A percentile compares a stretch with the other conserved stretches of the same genome.
These are phyloP conservation scores for Palloptera scutellata DNA, from an alignment of 2,888 invertebrate genomes.

Conservation along the genomic window DNA sequence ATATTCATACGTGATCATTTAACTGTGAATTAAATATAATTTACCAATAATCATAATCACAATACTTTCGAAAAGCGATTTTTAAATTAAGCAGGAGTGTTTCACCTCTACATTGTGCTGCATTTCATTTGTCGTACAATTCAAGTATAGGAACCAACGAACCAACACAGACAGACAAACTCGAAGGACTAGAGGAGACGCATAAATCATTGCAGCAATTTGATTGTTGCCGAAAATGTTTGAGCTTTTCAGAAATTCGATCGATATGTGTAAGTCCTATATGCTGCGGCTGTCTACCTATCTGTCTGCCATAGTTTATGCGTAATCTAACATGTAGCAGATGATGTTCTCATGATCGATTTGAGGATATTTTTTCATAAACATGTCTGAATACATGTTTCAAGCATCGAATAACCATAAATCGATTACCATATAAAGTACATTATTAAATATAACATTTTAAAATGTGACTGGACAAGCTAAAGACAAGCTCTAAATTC, in stretches of 20 bases:
- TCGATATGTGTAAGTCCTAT: too few relatives aligned
- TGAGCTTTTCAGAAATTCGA: background rate
- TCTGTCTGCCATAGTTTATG: background rate
- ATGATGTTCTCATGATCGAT: slow-evolving; percentile 1
- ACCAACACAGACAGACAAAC: background rate
- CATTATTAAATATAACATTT: too few relatives aligned
- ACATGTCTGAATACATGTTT: background rate
- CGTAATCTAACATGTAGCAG: background rate
- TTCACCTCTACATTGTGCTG: slow-evolving; percentile 18
- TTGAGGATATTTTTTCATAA: background rate
- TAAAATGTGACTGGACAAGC: too few relatives aligned
- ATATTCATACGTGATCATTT: slow-evolving; percentile 57
- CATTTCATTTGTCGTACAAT: too few relatives aligned
- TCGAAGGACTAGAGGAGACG: slow-evolving; percentile 19
- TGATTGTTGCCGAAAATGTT: background rate
- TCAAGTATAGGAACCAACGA: background rate
- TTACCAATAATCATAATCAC: slow-evolving; percentile 61
- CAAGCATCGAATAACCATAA: too few relatives aligned
- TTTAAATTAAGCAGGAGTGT: background rate
- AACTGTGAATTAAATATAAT: slow-evolving; percentile 63
- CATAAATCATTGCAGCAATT: slow-evolving; percentile 25
- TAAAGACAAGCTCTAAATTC: too few relatives aligned
- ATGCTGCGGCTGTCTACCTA: background rate
- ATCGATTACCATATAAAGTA: too few relatives aligned
- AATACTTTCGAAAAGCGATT: slow-evolving; percentile 45